Conservation (phyloP, 1,140 invertebrate genomes). For the Orchesella cincta region DNA sequence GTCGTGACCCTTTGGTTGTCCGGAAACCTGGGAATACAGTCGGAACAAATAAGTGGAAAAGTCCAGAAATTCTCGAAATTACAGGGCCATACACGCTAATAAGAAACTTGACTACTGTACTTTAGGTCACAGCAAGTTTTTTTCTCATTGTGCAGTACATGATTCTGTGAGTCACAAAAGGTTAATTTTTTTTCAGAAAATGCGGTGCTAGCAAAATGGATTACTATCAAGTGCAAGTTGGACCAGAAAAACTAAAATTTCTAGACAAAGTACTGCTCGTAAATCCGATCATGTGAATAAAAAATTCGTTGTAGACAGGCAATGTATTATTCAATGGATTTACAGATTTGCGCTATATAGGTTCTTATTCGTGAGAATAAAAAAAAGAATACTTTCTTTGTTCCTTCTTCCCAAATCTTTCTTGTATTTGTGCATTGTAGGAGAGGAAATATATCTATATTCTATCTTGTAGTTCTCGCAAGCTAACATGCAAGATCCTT, state of each 20-base stretch:
- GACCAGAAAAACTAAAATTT: neutral
- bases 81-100: no score
- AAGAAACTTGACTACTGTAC: no score
- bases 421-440: no score
- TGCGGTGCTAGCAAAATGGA: neutral
- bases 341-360: neutral
- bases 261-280: neutral
- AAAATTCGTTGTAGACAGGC: neutral
- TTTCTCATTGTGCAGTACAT: no score
- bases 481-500: no score
- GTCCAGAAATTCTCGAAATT: neutral
- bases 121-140: no score
- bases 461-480: no score
- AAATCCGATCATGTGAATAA: conserved; percentile 6
- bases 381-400: no score
- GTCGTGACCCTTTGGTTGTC: conserved; percentile 74
- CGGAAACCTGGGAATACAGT: conserved; percentile 69
- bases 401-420: neutral
- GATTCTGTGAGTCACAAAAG: no score
- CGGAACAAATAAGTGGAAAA: neutral
- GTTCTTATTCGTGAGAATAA: neutral
- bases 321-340: neutral
- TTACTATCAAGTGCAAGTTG: neutral
- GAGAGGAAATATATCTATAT: no score
- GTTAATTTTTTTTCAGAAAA: no score